Base-by-base conservation (phyloP, 2,888 invertebrate genomes). In the Crossocerus cetratus region DNA sequence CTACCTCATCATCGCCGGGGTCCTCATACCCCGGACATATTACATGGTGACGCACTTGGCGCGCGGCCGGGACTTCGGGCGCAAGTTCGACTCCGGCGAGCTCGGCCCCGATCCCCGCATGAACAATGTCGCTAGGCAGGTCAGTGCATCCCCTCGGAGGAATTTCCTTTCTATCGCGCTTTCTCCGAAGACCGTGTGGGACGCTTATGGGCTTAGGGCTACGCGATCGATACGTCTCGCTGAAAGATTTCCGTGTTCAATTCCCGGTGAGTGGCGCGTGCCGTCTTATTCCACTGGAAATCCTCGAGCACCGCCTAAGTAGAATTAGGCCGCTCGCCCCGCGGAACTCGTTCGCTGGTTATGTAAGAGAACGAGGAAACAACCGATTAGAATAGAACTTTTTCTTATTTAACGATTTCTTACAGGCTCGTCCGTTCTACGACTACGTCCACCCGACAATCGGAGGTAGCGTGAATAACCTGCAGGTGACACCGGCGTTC, bases 11-110 rank as follows among this genome's bases (percentile, higher is more conserved):
- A 88, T 95, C 23, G 91, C 93, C 5, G 92, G 93, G 0, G 91
- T 95, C n/a, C 92, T 95, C 77, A 93, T 94, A 83, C 94, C 95
- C 0, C 91, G 94, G 62, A 94, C 94, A 0, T 95, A 94, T 82
- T 91, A 94, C 69, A 94, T 95, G 91, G 92, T 93, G 3, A 92
- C 93, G 2, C 92, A 94, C 23, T 91, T 93, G 22, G 93, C 93
- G 21, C 91, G 93, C 20, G 93, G 93, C 55, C 93, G 93, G 78
- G 72, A 84, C 20, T 66, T 83, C 5, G 72, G 73, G 2, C 84
- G 78, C 2, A 84, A 85, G 66, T 87, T 86, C 65, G 83, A 86
- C 55, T 72, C 73, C 2, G 72, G 83, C 1, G 86, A 88, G 64
- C 67, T 86, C 14, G 78, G 78, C 2, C 71, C 82, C 0, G 87